Conservation (phyloP, 1,140 invertebrate genomes). For the Muscidifurax raptorellus region DNA sequence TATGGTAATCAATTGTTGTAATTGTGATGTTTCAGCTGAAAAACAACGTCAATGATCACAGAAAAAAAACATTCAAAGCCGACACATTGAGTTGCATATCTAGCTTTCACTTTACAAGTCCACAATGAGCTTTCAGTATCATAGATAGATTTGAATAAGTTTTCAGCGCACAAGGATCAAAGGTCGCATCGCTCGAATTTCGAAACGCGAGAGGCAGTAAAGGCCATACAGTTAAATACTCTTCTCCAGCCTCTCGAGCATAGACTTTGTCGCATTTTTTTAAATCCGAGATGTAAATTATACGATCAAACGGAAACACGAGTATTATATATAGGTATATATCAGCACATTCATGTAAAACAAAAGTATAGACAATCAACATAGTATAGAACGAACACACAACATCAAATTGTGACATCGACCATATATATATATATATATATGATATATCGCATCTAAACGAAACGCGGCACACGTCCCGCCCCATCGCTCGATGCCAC, state of each 20-base stretch:
- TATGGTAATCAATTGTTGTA: not conserved
- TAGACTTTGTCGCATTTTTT: not conserved
- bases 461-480: too few relatives aligned
- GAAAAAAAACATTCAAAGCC: conserved; percentile 14
- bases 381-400: not conserved
- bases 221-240: not conserved
- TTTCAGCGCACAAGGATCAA: too few relatives aligned
- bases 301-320: not conserved
- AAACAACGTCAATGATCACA: not conserved
- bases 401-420: conserved; percentile 18
- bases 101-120: not conserved
- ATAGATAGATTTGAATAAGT: too few relatives aligned
- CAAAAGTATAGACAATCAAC: not conserved
- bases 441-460: not conserved
- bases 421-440: not conserved
- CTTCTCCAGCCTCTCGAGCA: not conserved
- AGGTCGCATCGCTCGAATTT: too few relatives aligned
- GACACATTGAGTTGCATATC: not conserved
- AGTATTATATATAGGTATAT: not conserved
- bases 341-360: not conserved
- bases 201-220: not conserved
- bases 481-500: too few relatives aligned
- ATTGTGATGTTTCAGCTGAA: not conserved
- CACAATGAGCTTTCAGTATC: too few relatives aligned
- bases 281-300: not conserved